Evolutionary conservation across 2,113 vertebrate species (phyloP), one percentile per base, ranked within the genome.

Genomic region (Macrotus californicus): DNA sequence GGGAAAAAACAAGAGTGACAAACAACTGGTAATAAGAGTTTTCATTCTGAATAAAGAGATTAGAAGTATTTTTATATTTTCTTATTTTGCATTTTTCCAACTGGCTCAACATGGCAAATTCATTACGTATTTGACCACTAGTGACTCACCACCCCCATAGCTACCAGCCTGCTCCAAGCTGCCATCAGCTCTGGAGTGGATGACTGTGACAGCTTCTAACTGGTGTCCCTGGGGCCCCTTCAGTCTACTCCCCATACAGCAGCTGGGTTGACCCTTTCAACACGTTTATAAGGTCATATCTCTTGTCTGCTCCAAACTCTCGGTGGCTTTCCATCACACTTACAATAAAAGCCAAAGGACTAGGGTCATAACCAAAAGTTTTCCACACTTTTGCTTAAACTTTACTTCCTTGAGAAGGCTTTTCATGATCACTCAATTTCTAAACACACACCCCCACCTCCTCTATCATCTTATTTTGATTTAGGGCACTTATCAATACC

Each of bases 21-120:
- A 15, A 77, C 7, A 83, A 19, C 8, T 34, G 13, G 13, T 73
- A 31, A n/a, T 10, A 84, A 64, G 41, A 84, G 15, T 48, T 91
- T 31, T 93, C 24, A 61, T 86, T 81, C 36, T 52, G 46, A 91
- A 56, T 41, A n/a, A 86, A 95, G 79, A 84, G 8, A 61, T 48
- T 76, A 43, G n/a, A 67, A 79, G 2, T 83, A 52, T 81, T 77
- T 80, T 80, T 41, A 29, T 64, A 84, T 24, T 50, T 66, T 59
- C 29, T 85, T 88, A 48, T 87, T 94, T 85, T 72, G 39, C 39
- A 22, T 93, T 92, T 93, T 41, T 54, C 36, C 54, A 72, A 8
- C 13, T 64, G 64, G 3, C 21, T 90, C 34, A 69, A 34, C 76
- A 77, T 46, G 76, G 46, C 69, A 64, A 66, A 59, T 13, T 26